phyloP scores from a whole-genome alignment of 2,113 vertebrate genomes.

The Sturnus vulgaris region DNA sequence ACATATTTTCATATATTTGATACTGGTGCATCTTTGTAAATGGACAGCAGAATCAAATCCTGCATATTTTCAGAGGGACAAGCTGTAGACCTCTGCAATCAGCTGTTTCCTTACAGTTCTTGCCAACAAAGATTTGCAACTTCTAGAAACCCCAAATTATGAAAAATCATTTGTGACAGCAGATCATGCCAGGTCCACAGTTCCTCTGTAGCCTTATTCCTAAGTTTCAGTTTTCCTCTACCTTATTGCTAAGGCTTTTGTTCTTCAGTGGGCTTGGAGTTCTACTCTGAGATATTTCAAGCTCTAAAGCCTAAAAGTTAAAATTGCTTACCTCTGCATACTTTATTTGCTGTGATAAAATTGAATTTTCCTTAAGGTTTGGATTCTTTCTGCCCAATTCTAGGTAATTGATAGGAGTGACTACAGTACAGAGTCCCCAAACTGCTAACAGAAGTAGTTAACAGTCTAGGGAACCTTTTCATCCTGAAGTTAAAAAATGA shows the following conservation, averaged over 20 bases:
- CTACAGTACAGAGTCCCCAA: background rate
- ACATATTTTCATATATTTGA: background rate
- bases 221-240: background rate
- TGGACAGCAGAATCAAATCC: background rate
- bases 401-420: background rate
- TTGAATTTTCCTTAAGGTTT: background rate
- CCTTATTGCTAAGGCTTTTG: background rate
- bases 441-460: background rate
- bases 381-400: background rate
- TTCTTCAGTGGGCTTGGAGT: background rate
- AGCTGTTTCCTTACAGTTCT: background rate
- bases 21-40: background rate
- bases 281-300: background rate
- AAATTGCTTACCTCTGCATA: background rate
- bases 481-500: background rate
- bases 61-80: background rate
- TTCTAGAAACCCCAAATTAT: background rate
- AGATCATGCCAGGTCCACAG: background rate
- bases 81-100: background rate
- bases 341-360: background rate
- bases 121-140: background rate
- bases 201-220: background rate
- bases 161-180: background rate
- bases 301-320: background rate
- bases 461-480: background rate